phyloP scores from a whole-genome alignment of 2,113 vertebrate species.

The Porphyrio hochstetteri region DNA sequence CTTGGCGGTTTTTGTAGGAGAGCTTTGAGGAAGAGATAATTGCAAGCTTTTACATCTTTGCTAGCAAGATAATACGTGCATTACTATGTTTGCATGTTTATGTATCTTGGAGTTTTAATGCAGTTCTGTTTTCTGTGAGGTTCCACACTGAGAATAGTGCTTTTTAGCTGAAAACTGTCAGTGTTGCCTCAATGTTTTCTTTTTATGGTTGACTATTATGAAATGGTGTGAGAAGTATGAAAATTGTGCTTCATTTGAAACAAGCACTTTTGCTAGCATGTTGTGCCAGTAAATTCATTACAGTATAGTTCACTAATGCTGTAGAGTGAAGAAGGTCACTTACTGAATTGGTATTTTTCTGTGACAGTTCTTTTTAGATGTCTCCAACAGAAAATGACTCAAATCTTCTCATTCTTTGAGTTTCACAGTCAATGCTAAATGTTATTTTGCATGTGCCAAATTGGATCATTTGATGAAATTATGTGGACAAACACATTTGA shows the following conservation, averaged over 20 bases:
- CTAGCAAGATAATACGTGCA: neutral
- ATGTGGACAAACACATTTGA: neutral
- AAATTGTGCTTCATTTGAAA: neutral
- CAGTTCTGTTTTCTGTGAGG: neutral
- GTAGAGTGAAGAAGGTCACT: neutral
- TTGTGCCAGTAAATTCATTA: conserved; percentile 1
- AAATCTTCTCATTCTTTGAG: neutral
- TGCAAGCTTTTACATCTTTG: neutral
- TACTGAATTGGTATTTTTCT: neutral
- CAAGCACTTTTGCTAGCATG: neutral
- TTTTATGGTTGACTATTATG: neutral
- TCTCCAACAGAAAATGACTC: conserved; percentile 3
- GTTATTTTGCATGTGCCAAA: neutral
- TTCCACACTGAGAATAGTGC: neutral
- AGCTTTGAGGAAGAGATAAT: neutral
- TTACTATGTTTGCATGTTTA: neutral
- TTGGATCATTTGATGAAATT: neutral
- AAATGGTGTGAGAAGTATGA: neutral
- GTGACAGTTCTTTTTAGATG: neutral
- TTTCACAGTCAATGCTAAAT: neutral
- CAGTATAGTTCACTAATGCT: neutral
- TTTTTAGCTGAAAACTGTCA: neutral
- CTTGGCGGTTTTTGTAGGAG: neutral
- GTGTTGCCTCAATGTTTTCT: neutral
- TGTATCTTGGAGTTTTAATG: neutral